Conservation (phyloP, 2,888 invertebrate species). For the Hartigia nigra region DNA sequence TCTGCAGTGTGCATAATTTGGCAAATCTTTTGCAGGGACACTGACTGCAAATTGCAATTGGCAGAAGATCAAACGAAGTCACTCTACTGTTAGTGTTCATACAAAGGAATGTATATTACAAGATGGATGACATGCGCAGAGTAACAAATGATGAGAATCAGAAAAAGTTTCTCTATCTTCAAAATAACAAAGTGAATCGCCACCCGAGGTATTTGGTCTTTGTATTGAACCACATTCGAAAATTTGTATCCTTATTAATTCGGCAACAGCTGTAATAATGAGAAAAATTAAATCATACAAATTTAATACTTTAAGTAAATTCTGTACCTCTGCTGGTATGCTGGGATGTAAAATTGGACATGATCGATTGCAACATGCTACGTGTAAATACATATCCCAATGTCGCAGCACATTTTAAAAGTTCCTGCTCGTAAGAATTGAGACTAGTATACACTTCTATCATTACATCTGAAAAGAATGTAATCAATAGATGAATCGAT, state of each 20-base stretch:
- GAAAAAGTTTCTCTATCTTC: constrained; percentile 41
- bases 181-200: not conserved
- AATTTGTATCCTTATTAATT: constrained; percentile 69
- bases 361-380: constrained; percentile 68
- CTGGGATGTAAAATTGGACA: constrained; percentile 69
- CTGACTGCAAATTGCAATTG: constrained; percentile 7
- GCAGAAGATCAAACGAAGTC: not conserved
- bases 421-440: constrained; percentile 71
- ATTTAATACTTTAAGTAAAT: not conserved
- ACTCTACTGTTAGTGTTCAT: not conserved
- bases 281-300: constrained; percentile 59
- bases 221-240: constrained; percentile 68
- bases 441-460: constrained; percentile 58
- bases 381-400: constrained; percentile 70
- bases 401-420: constrained; percentile 72
- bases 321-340: constrained; percentile 38
- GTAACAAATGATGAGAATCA: constrained; percentile 43
- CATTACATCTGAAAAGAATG: constrained; percentile 40
- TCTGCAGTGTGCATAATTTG: constrained; percentile 71
- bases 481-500: not conserved
- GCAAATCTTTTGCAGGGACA: constrained; percentile 50
- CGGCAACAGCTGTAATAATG: constrained; percentile 68
- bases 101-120: not conserved
- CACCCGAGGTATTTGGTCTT: constrained; percentile 13
- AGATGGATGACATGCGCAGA: constrained; percentile 35